A percentile compares a stretch with the other conserved stretches of the same genome.
phyloP scores from a whole-genome alignment of 2,888 invertebrate species.

The Mimumesa dahlbomi region DNA sequence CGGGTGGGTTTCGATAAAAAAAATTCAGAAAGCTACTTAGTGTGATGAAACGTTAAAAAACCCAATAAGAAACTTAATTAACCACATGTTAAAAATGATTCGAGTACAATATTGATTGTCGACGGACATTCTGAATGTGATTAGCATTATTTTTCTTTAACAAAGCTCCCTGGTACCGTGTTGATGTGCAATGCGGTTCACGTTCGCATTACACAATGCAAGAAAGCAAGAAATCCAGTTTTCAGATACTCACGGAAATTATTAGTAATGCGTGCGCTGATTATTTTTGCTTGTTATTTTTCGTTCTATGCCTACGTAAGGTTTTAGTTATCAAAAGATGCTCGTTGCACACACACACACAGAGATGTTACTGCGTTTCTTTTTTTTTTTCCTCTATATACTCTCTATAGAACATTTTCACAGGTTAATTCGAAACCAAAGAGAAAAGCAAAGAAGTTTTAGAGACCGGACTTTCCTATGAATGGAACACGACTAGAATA shows the following conservation, averaged over 20 bases:
- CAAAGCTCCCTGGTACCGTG: not conserved
- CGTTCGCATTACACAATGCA: constrained; percentile 40
- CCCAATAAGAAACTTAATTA: constrained; percentile 12
- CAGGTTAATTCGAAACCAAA: no score
- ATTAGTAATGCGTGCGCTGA: not conserved
- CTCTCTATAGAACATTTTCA: no score
- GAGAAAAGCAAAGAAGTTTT: not conserved
- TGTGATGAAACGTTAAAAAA: constrained; percentile 20
- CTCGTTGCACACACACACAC: not conserved
- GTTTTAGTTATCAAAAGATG: not conserved
- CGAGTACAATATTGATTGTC: constrained; percentile 22
- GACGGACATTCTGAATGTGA: constrained; percentile 6
- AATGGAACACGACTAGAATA: constrained; percentile 4
- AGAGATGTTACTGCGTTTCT: no score
- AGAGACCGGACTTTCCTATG: not conserved
- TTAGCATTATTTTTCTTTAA: constrained; percentile 5
- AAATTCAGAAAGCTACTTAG: constrained; percentile 27
- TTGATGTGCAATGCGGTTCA: constrained; percentile 13
- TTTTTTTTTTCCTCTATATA: no score
- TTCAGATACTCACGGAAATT: not conserved
- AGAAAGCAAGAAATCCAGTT: constrained; percentile 38
- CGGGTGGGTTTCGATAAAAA: constrained; percentile 10
- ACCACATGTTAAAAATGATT: constrained; percentile 14
- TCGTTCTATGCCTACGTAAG: not conserved
- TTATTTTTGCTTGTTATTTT: not conserved